These are phyloP conservation scores for Dynastes maya DNA, from an alignment of 2,888 invertebrate species.

Conservation along the genomic window DNA sequence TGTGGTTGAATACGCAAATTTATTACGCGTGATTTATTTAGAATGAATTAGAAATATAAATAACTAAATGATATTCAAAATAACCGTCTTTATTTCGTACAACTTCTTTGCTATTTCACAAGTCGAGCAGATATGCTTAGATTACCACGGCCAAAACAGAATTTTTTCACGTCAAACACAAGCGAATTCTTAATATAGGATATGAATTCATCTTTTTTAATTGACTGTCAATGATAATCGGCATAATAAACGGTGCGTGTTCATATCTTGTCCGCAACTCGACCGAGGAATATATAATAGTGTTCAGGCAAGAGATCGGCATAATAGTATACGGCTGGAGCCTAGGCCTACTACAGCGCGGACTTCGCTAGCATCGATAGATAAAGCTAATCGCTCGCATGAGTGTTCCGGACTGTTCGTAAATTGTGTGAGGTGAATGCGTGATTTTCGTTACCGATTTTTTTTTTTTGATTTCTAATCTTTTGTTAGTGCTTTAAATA, in stretches of 20 bases:
- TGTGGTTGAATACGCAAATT: too few species aligned
- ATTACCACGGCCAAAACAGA: not conserved
- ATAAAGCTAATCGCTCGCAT: not conserved
- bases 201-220: slow-evolving; percentile 47
- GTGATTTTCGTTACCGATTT: not conserved
- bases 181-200: slow-evolving; percentile 45
- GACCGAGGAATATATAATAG: slow-evolving; percentile 26
- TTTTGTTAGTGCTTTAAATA: not conserved
- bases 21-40: too few species aligned
- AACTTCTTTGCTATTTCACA: too few species aligned
- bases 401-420: not conserved
- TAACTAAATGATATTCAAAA: too few species aligned
- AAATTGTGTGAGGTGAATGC: slow-evolving; percentile 15
- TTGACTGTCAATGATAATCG: slow-evolving; percentile 46
- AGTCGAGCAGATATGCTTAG: too few species aligned
- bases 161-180: slow-evolving; percentile 22
- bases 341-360: not conserved
- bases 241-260: slow-evolving; percentile 2
- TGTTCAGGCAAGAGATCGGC: slow-evolving; percentile 1
- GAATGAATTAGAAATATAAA: too few species aligned
- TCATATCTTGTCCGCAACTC: slow-evolving; percentile 17
- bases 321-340: not conserved
- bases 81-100: too few species aligned
- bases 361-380: not conserved
- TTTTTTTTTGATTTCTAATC: not conserved